Conservation (phyloP, 2,888 invertebrate genomes). For the Anagyrus pseudococci region DNA sequence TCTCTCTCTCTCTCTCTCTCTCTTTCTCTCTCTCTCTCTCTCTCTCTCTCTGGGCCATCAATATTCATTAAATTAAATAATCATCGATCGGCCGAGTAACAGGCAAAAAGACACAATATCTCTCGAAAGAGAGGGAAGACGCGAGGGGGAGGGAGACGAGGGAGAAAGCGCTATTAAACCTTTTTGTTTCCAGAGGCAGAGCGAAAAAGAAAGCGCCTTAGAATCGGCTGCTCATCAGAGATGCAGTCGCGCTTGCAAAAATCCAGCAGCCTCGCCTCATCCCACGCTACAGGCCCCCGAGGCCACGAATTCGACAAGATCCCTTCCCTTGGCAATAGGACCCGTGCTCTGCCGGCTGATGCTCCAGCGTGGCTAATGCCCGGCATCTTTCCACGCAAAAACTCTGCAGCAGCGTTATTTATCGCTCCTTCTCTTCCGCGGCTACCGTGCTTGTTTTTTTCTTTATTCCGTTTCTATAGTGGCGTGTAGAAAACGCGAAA, state of each 20-base stretch:
- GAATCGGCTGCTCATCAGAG: background rate
- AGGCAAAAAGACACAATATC: too few relatives aligned
- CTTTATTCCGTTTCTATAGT: constrained; percentile 3
- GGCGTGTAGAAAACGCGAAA: constrained; percentile 3
- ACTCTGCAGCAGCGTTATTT: constrained; percentile 21
- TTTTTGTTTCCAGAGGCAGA: too few relatives aligned
- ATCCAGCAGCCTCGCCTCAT: background rate
- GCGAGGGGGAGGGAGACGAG: too few relatives aligned
- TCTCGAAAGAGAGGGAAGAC: too few relatives aligned
- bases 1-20: too few relatives aligned
- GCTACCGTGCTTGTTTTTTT: background rate
- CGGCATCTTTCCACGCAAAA: background rate
- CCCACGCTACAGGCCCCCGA: background rate
- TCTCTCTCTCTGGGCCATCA: too few relatives aligned
- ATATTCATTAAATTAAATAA: too few relatives aligned
- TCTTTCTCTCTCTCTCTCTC: too few relatives aligned
- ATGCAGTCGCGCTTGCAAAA: background rate
- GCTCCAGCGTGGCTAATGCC: constrained; percentile 23
- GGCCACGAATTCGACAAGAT: background rate
- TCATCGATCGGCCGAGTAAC: too few relatives aligned
- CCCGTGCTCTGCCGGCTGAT: background rate
- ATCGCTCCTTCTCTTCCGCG: constrained; percentile 16
- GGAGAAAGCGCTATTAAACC: too few relatives aligned
- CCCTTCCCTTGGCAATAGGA: background rate
- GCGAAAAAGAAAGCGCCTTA: background rate